Evolutionary conservation across 1,140 invertebrate species (phyloP).

Genomic region (Ostrea edulis): DNA sequence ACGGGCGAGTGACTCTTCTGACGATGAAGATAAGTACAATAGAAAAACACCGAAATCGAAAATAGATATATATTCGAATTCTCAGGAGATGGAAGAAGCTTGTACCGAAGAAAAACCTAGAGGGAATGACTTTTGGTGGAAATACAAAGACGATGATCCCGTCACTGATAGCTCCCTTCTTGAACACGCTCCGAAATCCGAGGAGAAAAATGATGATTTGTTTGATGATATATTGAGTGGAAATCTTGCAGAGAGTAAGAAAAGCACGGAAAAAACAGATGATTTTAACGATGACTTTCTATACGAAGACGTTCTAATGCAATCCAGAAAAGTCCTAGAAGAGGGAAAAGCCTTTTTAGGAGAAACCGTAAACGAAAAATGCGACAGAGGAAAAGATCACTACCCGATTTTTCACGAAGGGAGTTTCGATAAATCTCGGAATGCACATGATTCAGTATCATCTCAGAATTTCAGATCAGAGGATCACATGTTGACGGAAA

Average conservation of each 20-base stretch:
- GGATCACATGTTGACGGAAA: not conserved
- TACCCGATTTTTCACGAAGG: not conserved
- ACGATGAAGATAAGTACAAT: constrained; percentile 9
- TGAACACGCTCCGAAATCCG: not conserved
- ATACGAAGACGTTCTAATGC: constrained; percentile 19
- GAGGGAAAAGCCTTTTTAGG: constrained; percentile 22
- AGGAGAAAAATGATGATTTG: constrained; percentile 15
- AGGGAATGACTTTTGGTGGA: constrained; percentile 10
- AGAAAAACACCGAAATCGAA: constrained; percentile 30
- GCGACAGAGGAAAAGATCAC: not conserved
- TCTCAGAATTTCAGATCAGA: not conserved
- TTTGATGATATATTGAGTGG: constrained; percentile 44
- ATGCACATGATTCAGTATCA: not conserved
- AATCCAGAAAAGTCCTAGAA: constrained; percentile 28
- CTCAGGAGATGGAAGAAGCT: not conserved
- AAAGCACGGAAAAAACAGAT: not conserved
- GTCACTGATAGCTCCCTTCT: not conserved
- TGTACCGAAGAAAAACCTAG: not conserved
- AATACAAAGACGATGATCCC: constrained; percentile 27
- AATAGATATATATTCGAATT: constrained; percentile 5
- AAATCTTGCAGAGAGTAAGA: not conserved
- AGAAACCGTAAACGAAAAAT: not conserved
- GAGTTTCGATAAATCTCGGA: not conserved
- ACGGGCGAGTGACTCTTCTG: not conserved
- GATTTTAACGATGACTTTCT: constrained; percentile 29